These are phyloP conservation scores for Gallinago undulata DNA, from an alignment of 2,113 vertebrate species.

Conservation along the genomic window DNA sequence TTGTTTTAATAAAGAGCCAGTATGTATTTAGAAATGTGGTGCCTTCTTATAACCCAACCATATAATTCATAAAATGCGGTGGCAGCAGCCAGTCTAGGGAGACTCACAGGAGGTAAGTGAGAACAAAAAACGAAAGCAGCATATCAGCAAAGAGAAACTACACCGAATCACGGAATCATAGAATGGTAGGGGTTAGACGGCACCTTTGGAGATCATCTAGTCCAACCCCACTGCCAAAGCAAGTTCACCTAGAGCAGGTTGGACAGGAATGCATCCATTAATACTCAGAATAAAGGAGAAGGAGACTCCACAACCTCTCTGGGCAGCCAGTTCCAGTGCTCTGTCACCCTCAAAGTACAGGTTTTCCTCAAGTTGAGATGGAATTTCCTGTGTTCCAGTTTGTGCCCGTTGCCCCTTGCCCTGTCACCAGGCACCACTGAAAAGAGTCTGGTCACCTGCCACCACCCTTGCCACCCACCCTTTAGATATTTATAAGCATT, in stretches of 20 bases:
- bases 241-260: background rate
- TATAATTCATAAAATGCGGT: background rate
- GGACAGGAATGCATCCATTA: background rate
- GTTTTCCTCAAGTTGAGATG: background rate
- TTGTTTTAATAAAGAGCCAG: background rate
- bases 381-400: background rate
- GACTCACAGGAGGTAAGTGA: background rate
- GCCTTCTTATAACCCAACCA: background rate
- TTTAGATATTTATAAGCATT: background rate
- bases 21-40: background rate
- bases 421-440: background rate
- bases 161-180: background rate
- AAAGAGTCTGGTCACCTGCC: background rate
- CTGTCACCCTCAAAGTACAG: background rate
- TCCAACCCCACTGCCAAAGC: background rate
- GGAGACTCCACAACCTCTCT: background rate
- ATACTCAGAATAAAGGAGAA: background rate
- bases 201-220: background rate
- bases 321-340: background rate
- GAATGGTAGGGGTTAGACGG: background rate
- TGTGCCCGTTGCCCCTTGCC: background rate
- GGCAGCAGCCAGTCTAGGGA: background rate
- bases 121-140: background rate
- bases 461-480: background rate
- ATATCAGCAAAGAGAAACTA: background rate